Base-by-base conservation (phyloP, 2,888 invertebrate genomes). In the Neocrepidodera transversa region DNA sequence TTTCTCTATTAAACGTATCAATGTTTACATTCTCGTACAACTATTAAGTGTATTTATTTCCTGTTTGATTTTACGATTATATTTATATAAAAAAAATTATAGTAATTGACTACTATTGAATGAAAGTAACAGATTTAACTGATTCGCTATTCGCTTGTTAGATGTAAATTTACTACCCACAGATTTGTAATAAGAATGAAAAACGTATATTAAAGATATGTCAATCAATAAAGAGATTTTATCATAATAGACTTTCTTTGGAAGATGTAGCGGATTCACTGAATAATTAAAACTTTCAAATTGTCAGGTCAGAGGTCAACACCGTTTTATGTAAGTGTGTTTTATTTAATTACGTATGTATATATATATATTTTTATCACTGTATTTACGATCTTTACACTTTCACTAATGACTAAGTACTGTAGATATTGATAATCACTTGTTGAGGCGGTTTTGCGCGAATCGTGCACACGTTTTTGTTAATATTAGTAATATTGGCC, bases 211-310 rank as follows among this genome's bases (percentile, higher is more conserved):
- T 2, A 30, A 30, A 30, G 30, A 10, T 10, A 30, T 30, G 35
- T 35, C 35, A 35, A 35, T 35, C 35, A 35, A 5, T 13, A 13
- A 35, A 14, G 10, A 30, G 43, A 45, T 45, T 13, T 23, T 18
- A 45, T 45, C n/a, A 47, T 47, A 14, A 28, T 20, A 3, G 20
- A 47, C 26, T 13, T 47, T 26, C 13, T 47, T 47, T 48, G 16
- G 20, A 1, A 6, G 38, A 50, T 36, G 32, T 32, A 11, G 16
- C 7, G 11, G 38, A 20, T 38, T 36, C 20, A n/a, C 23, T 13
- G n/a, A 43, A 53, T 43, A 48, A 48, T 48, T 48, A 48, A 48
- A 32, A 48, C 48, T 48, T 48, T 48, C 48, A 48, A 48, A 48
- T 48, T 48, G 16, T 13, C 35, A n/a, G 48, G 48, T 48, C 48